Conservation (phyloP, 2,113 vertebrate genomes). For the Coryphaenoides rupestris region DNA sequence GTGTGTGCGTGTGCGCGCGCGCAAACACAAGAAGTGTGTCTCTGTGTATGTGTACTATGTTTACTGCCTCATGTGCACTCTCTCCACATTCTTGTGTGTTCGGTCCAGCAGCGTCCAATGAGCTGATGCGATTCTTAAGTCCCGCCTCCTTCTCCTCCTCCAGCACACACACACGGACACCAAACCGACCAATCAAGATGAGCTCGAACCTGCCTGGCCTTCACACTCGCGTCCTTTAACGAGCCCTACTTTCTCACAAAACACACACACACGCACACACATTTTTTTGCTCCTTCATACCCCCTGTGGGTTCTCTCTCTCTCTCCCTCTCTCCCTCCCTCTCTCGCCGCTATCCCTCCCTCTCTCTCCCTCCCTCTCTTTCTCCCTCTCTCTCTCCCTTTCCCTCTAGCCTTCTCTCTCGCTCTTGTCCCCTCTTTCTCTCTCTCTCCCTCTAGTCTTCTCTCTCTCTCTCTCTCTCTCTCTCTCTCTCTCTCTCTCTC, state of each 20-base stretch:
- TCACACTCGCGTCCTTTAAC: slow-evolving; percentile 6
- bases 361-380: too few relatives aligned
- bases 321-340: too few relatives aligned
- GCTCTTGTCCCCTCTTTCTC: too few relatives aligned
- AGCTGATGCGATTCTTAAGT: slow-evolving; percentile 34
- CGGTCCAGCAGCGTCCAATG: slow-evolving; percentile 42
- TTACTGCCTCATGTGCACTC: slow-evolving; percentile 10
- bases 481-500: background rate
- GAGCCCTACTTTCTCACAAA: background rate
- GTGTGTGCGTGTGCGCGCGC: slow-evolving; percentile 1
- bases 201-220: slow-evolving; percentile 18
- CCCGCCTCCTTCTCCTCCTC: background rate
- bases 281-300: slow-evolving; percentile 12
- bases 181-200: slow-evolving; percentile 18
- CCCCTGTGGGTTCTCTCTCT: background rate
- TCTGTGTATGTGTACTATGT: slow-evolving; percentile 8
- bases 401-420: too few relatives aligned
- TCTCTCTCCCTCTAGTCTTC: too few relatives aligned
- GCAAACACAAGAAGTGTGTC: background rate
- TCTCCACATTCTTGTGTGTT: slow-evolving; percentile 49
- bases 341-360: too few relatives aligned
- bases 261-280: background rate
- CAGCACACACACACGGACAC: too few relatives aligned
- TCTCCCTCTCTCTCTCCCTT: too few relatives aligned
- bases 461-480: background rate